Evolutionary conservation across 1,140 invertebrate genomes (phyloP), one percentile per base, ranked within the genome.

Genomic region (Steinernema khuongi): DNA sequence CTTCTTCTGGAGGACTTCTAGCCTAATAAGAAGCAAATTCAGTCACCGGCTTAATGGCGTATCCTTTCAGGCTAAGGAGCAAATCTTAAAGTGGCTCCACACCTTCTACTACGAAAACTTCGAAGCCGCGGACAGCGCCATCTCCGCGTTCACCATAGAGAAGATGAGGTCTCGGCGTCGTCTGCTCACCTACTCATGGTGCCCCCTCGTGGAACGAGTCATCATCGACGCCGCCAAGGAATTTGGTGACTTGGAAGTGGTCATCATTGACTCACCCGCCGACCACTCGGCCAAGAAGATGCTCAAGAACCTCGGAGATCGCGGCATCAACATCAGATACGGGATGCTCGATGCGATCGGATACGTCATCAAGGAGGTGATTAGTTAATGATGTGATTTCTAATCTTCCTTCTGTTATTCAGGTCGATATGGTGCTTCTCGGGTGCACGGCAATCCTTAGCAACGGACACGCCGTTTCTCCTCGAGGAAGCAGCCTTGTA

Each of bases 381-480:
- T 79, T 22, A 79, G 14, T 70, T 78, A 0, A 26, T 76, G 1
- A 28, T 76, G 7, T 60, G 50, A 22, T 14, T 60, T n/a, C n/a
- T 14, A 60, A 60, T 60, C 22, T 4, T 60, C 14, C 4, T 60
- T 19, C 1, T 74, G 1, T 28, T 41, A 71, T 78, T 2, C 72
- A 78, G 77, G n/a, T 67, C 31, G 69, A 32, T 14, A 28, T 78
- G 1, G 30, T 76, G 1, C 44, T 78, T 28, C 70, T 78, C 18
- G 77, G 77, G 14, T 78, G 77, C 44, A 73, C 77, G 33, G 76
- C 77, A 18, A 68, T 78, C 31, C 66, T 78, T 1, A 72, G 73
- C 1, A 77, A 77, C 29, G 76, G 77, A 31, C 41, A 68, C 60
- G 71, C 74, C 1, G 67, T 68, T 28, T 67, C 71, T n/a, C 31